Percentiles rank a stretch among this genome's conserved stretches.
These are phyloP conservation scores for Crambe crambe DNA, from an alignment of 37 sponge, comb jelly and placozoan species.

Conservation along the genomic window DNA sequence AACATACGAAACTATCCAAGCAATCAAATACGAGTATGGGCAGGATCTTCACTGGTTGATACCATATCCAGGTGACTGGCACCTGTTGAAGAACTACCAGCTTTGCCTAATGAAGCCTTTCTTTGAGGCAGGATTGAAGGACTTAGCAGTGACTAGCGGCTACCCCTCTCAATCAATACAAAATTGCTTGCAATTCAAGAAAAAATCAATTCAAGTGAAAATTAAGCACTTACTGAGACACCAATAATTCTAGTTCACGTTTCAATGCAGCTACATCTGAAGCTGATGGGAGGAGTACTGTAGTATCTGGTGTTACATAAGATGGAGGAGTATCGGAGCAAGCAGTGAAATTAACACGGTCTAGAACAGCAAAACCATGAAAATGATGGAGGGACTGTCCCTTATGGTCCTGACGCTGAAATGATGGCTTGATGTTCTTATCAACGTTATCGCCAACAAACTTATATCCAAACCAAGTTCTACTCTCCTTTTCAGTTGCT, in stretches of 20 bases:
- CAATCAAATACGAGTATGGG: no score
- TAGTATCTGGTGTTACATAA: background rate
- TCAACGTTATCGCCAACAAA: constrained; percentile 28
- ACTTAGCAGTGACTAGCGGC: no score
- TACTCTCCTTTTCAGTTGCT: background rate
- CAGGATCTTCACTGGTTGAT: no score
- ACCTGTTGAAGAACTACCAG: no score
- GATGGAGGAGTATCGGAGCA: background rate
- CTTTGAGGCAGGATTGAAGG: no score
- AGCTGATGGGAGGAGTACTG: background rate
- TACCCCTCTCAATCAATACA: no score
- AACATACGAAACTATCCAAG: no score
- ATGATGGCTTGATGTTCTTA: constrained; percentile 25
- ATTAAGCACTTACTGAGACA: no score
- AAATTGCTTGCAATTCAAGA: no score
- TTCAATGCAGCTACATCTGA: background rate
- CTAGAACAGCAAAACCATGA: background rate
- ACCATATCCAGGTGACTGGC: no score
- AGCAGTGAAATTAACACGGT: background rate
- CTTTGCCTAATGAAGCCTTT: no score
- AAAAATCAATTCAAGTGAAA: no score
- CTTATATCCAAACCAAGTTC: constrained; percentile 15
- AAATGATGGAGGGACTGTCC: constrained; percentile 16
- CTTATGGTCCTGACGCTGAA: constrained; percentile 8
- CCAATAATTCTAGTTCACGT: background rate